Evolutionary conservation across 2,113 vertebrate species (phyloP).

Genomic region (Campylorhamphus procurvoides): DNA sequence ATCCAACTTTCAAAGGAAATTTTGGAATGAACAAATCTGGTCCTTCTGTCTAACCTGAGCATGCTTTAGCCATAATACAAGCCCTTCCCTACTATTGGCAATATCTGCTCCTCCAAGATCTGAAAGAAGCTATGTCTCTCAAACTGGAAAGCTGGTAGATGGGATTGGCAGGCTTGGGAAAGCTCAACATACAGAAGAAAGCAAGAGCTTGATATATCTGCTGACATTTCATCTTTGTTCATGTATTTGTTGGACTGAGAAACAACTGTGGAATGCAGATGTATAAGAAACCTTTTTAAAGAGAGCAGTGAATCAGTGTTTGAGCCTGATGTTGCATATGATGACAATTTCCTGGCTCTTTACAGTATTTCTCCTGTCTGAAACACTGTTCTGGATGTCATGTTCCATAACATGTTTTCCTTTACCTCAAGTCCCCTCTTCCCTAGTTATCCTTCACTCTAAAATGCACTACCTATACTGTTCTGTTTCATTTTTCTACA

Average conservation of each 20-base stretch:
- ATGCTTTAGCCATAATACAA: not conserved
- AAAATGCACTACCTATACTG: not conserved
- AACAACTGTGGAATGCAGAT: not conserved
- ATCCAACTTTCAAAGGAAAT: not conserved
- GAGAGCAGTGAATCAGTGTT: not conserved
- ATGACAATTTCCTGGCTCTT: constrained; percentile 21
- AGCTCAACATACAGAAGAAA: not conserved
- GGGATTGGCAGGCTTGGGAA: not conserved
- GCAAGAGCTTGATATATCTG: not conserved
- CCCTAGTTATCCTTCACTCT: not conserved
- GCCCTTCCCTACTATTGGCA: not conserved
- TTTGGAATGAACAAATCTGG: not conserved
- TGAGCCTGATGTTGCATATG: not conserved
- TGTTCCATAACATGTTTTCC: not conserved
- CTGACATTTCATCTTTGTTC: constrained; percentile 37
- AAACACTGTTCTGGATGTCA: constrained; percentile 10
- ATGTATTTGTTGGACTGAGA: constrained; percentile 4
- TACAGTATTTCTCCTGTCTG: not conserved
- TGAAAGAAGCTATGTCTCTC: not conserved
- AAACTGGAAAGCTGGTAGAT: not conserved
- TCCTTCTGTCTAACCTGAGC: not conserved
- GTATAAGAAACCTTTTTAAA: not conserved
- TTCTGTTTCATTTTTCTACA: not conserved
- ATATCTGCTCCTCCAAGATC: not conserved
- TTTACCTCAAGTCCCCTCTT: constrained; percentile 13